Evolutionary conservation across 2,888 invertebrate species (phyloP).

Genomic region (Stenotaenia linearis): DNA sequence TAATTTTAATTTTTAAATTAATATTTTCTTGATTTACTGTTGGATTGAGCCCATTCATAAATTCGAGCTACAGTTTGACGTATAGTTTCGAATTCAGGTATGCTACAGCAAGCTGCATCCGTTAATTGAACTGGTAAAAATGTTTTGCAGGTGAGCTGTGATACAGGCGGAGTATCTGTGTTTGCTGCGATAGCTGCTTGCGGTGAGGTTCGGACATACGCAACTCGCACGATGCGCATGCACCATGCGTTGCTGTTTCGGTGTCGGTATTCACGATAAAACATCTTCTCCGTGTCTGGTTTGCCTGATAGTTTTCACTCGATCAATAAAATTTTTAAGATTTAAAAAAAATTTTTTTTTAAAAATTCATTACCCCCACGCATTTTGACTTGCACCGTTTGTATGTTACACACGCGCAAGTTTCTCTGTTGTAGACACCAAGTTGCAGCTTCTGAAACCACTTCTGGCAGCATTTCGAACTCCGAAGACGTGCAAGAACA

Average conservation of each 20-base stretch:
- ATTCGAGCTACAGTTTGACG: slow-evolving; percentile 30
- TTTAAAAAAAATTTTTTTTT: not conserved
- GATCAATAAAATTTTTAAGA: not conserved
- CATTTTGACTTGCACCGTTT: slow-evolving; percentile 28
- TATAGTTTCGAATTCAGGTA: slow-evolving; percentile 27
- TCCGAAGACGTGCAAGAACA: slow-evolving; percentile 13
- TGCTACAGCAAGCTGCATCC: slow-evolving; percentile 13
- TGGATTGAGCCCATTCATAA: slow-evolving; percentile 28
- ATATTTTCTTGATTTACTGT: no score
- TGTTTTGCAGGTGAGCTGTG: slow-evolving; percentile 31
- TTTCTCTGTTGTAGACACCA: slow-evolving; percentile 29
- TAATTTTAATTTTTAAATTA: no score
- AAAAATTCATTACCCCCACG: not conserved
- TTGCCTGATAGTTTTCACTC: not conserved
- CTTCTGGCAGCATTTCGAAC: slow-evolving; percentile 28
- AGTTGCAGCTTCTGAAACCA: slow-evolving; percentile 9
- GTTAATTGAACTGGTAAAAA: slow-evolving; percentile 29
- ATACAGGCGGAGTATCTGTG: slow-evolving; percentile 8
- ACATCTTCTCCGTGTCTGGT: slow-evolving; percentile 31
- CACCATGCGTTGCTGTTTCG: slow-evolving; percentile 21
- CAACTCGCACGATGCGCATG: slow-evolving; percentile 30
- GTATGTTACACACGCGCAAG: slow-evolving; percentile 29
- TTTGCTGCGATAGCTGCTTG: not conserved
- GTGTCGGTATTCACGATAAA: slow-evolving; percentile 18
- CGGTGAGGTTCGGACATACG: slow-evolving; percentile 17